Evolutionary conservation across 2,888 invertebrate genomes (phyloP), one percentile per base, ranked within the genome.

Genomic region (Diadegma fenestrale): DNA sequence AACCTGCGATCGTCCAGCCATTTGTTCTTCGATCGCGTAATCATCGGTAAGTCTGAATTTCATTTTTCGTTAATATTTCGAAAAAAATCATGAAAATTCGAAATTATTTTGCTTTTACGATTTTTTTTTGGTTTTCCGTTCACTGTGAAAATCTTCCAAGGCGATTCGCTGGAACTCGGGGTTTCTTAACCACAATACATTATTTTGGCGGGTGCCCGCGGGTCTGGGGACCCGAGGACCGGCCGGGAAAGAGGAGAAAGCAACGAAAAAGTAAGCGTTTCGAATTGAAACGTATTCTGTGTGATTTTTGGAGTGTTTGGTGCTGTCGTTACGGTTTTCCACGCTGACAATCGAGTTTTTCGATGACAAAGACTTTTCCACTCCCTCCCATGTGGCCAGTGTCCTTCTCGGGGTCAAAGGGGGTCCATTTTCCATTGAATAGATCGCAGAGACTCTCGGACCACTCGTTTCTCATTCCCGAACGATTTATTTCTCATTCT

Each of bases 291-390:
- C 78, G 73, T 72, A 37, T 83, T 79, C 41, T 63, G 72, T 73
- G 45, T 71, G 51, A 64, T 45, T n/a, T 26, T 58, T 17, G 26
- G 72, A 75, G 83, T 79, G 72, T 69, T 51, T 33, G 68, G 54
- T 75, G 73, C 73, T 79, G 61, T 68, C 68, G 68, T 83, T 83
- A 79, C 83, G 83, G 79, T 83, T 43, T 79, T 79, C 79, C 75
- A 69, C 37, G 61, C 43, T 68, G 73, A 83, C 83, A 75, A 73
- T 79, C 22, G 73, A 75, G 78, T 51, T 43, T 75, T 43, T 17
- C 61, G 14, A n/a, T n/a, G 17, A 83, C 83, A 83, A 83, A 75
- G 63, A 37, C 12, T 48, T 14, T 73, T 22, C 26, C 26, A 17
- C 43, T 12, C 10, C 63, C 71, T 51, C 72, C 45, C 19, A n/a